phyloP scores from a whole-genome alignment of 2,888 invertebrate species.

The Luperina nickerlii region DNA sequence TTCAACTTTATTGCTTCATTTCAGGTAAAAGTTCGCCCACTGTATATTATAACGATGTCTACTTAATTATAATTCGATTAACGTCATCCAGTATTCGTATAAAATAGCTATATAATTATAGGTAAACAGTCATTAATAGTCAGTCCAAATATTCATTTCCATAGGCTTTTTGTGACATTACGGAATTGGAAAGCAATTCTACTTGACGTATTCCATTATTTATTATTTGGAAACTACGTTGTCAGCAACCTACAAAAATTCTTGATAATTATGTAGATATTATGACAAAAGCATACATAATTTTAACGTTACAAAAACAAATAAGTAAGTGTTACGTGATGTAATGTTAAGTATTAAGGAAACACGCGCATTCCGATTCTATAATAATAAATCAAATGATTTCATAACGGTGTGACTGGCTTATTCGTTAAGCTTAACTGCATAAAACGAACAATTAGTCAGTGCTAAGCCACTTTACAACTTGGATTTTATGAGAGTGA shows the following conservation, averaged over 20 bases:
- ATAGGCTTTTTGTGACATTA: neutral
- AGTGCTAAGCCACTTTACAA: conserved; percentile 7
- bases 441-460: conserved; percentile 24
- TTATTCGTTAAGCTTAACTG: conserved; percentile 34
- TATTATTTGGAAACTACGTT: conserved; percentile 19
- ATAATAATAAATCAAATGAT: conserved; percentile 38
- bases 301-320: conserved; percentile 30
- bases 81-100: conserved; percentile 7
- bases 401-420: conserved; percentile 35
- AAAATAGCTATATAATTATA: conserved; percentile 6
- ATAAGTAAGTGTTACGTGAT: conserved; percentile 31
- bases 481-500: conserved; percentile 13
- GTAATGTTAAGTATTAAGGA: conserved; percentile 1
- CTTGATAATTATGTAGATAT: conserved; percentile 6
- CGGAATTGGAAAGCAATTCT: conserved; percentile 12
- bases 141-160: neutral
- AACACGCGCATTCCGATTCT: conserved; percentile 35
- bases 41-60: neutral
- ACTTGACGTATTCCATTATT: conserved; percentile 4
- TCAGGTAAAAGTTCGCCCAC: neutral
- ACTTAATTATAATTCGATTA: conserved; percentile 13
- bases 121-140: conserved; percentile 3
- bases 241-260: neutral
- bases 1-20: neutral
- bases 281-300: conserved; percentile 19